A percentile compares a stretch with the other conserved stretches of the same genome.
phyloP scores from a whole-genome alignment of 2,888 invertebrate genomes.

The Drosophila kokeensis region DNA sequence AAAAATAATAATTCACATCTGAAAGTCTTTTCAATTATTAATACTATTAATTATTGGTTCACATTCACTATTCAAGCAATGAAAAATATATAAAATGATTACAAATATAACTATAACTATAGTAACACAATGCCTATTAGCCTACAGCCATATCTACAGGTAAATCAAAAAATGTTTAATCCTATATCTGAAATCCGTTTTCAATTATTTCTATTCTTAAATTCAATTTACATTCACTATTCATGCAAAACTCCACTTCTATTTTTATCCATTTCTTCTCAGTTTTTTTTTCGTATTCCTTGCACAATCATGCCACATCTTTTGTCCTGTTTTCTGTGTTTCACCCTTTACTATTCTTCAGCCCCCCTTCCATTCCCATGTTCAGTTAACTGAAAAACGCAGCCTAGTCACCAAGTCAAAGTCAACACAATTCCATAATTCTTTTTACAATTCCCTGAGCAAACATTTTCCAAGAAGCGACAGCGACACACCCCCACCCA shows the following conservation, averaged over 20 bases:
- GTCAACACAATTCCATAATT: slow-evolving; percentile 62
- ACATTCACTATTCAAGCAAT: not conserved
- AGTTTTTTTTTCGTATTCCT: slow-evolving; percentile 6
- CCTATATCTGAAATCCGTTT: not conserved
- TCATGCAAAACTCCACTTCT: not conserved
- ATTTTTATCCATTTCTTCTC: not conserved
- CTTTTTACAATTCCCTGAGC: slow-evolving; percentile 67
- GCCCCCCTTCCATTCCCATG: slow-evolving; percentile 11
- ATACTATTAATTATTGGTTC: not conserved
- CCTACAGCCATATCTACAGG: not conserved
- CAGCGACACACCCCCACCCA: not conserved
- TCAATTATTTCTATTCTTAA: not conserved
- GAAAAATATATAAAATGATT: not conserved
- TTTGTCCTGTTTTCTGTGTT: slow-evolving; percentile 6
- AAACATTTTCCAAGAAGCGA: slow-evolving; percentile 69
- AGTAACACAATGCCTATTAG: not conserved
- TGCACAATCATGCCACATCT: slow-evolving; percentile 5
- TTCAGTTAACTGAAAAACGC: slow-evolving; percentile 19
- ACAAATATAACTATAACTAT: not conserved
- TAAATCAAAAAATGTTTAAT: not conserved
- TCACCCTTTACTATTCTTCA: slow-evolving; percentile 1
- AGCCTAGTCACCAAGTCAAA: slow-evolving; percentile 12
- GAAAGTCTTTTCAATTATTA: not conserved
- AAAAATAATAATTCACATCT: not conserved
- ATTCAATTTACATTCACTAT: not conserved